Evolutionary conservation across 2,888 invertebrate genomes (phyloP), one percentile per base, ranked within the genome.

Genomic region (Rotaria magnacalcarata): DNA sequence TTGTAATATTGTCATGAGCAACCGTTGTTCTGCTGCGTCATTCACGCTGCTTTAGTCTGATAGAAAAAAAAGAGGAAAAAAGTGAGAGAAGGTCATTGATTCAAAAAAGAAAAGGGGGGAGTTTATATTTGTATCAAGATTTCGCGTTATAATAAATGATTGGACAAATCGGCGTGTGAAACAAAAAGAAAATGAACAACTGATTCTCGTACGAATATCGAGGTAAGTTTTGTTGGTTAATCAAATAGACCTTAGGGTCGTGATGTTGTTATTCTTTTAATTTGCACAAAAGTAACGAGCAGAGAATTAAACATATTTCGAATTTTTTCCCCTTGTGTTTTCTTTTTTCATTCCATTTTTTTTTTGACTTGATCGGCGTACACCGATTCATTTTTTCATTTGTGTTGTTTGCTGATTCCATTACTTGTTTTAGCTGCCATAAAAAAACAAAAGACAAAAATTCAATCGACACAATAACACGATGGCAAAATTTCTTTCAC

Each of bases 401-500:
- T 67, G 16, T 34, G 14, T 34, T 67, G 34, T 34, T 34, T 8
- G 11, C 24, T 67, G 3, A 67, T 67, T 67, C 67, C 24, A 27
- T 67, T 27, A 27, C 67, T 67, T 16, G 14, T 67, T 67, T 41
- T 67, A 67, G 67, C 34, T 67, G 34, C 19, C 34, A 2, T 27
- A 34, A 67, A 34, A 67, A 67, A 34, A 67, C 67, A 60, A 16
- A 16, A 16, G 0, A 67, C 67, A 34, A 14, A 67, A 34, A 67
- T 34, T 34, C 27, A 1, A 16, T 14, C 3, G 16, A 16, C 19
- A 54, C 19, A 56, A 27, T 5, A 67, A 34, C 3, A 34, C 16
- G 6, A 80, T 80, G 80, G 80, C 80, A 0, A 80, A 80, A 47
- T 80, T 80, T 80, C 24, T 80, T n/a, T n/a, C 24, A 47, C 80